Conservation (phyloP, 2,797 vertebrate genomes). For the Macrochelys suwanniensis region DNA sequence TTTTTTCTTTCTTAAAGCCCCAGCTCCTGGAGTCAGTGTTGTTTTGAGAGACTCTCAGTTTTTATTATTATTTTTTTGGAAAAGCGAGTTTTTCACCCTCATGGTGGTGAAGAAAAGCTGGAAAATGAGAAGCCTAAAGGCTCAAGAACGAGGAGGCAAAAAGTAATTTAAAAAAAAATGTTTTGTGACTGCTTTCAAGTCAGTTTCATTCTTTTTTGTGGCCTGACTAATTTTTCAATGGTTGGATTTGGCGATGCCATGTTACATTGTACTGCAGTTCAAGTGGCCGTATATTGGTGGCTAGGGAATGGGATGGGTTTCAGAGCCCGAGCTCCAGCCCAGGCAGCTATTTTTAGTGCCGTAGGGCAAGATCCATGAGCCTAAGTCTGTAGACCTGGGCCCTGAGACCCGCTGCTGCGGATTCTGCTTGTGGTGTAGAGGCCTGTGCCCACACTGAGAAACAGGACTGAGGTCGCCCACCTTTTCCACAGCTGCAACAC, state of each 20-base stretch:
- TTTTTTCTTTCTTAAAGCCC: conserved; percentile 17
- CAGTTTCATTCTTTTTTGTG: background rate
- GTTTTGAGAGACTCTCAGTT: conserved; percentile 1
- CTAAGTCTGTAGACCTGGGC: no score
- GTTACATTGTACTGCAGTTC: background rate
- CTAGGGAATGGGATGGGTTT: background rate
- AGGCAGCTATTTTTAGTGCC: no score
- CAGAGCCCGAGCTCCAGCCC: background rate
- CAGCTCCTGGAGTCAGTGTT: background rate
- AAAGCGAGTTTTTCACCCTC: background rate
- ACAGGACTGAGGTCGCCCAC: background rate
- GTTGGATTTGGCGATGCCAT: background rate
- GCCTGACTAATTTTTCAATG: background rate
- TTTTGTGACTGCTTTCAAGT: background rate
- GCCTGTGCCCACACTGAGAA: accelerated
- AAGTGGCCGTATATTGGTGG: background rate
- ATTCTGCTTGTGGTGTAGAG: background rate
- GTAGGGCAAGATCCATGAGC: no score
- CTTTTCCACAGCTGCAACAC: background rate
- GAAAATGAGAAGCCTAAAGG: background rate
- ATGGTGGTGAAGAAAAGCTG: background rate
- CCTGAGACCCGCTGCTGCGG: no score
- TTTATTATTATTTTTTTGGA: conserved; percentile 18
- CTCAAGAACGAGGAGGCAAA: background rate
- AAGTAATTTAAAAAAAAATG: background rate